Conservation (phyloP, 2,797 vertebrate species). For the Pristis pectinata region DNA sequence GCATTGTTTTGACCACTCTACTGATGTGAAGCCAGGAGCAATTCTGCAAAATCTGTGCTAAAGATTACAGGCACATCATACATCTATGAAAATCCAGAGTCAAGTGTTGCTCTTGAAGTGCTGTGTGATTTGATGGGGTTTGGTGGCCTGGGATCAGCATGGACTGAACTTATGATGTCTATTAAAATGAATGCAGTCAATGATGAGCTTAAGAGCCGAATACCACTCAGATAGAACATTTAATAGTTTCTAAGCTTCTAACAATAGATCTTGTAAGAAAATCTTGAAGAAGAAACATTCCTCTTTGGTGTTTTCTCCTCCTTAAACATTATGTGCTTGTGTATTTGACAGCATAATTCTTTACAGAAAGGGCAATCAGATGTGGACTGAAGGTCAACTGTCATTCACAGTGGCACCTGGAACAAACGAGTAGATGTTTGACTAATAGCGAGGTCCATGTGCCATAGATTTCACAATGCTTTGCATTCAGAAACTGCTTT, state of each 20-base stretch:
- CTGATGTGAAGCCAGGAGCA: background rate
- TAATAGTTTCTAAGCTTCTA: background rate
- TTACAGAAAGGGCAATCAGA: background rate
- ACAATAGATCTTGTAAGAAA: background rate
- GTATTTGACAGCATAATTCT: background rate
- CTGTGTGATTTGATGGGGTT: background rate
- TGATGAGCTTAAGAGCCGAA: background rate
- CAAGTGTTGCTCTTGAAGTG: background rate
- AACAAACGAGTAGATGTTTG: background rate
- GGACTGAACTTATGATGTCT: background rate
- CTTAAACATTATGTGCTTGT: background rate
- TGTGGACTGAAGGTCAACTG: background rate
- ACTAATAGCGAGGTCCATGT: background rate
- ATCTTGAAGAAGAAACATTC: background rate
- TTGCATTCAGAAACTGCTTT: background rate
- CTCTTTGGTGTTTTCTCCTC: background rate
- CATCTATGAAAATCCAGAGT: background rate
- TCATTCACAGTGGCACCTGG: slow-evolving; percentile 2
- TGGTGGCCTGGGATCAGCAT: background rate
- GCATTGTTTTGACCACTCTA: background rate
- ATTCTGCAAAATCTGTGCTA: background rate
- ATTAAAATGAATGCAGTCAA: background rate
- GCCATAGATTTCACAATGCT: background rate
- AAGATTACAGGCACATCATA: background rate
- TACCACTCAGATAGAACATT: background rate